Base-by-base conservation (phyloP, 35 echinoderm and acorn worm species). In the Anneissia japonica region DNA sequence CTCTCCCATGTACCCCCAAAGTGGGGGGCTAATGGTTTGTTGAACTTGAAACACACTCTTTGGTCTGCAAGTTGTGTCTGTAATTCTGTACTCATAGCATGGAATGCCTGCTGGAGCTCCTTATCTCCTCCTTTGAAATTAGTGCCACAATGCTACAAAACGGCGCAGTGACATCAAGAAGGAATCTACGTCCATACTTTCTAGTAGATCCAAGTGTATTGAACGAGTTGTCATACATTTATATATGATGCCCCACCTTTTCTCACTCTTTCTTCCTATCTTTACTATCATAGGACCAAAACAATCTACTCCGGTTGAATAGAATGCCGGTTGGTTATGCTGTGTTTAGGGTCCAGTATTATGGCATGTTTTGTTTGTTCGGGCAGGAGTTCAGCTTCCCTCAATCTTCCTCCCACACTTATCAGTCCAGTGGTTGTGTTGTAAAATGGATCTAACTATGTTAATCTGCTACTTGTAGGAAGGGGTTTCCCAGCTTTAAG, bases 201-300 rank as follows among this genome's bases (percentile, higher is more conserved):
- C 84, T 19, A 77, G 21, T 32, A 86, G 84, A n/a, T 86, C 80
- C 21, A 82, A 32, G 77, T 89, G 87, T 21, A 89, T 64, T 26
- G 86, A 86, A 40, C 84, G 11, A 86, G 29, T 0, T 76, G 39
- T 30, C 73, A 32, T 0, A 72, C 82, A 73, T 45, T 84, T 64
- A 35, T 55, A 84, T 1, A 84, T 56, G 31, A 84, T 32, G 6
- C 82, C 82, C 51, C 82, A 84, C 64, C 82, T 19, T 26, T 77
- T 77, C 32, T 33, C 35, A 13, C 12, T 4, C 3, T 3, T 9
- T 3, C 75, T 4, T 73, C 51, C 56, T 84, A 30, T 84, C 51
- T 55, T 30, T 64, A 30, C 41, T 46, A 35, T 45, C 29, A 31
- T 32, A 34, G 4, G 32, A n/a, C 51, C 51, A 56, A 84, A 55